Evolutionary conservation across 2,113 vertebrate species (phyloP).

Genomic region (Amphiprion ocellaris): DNA sequence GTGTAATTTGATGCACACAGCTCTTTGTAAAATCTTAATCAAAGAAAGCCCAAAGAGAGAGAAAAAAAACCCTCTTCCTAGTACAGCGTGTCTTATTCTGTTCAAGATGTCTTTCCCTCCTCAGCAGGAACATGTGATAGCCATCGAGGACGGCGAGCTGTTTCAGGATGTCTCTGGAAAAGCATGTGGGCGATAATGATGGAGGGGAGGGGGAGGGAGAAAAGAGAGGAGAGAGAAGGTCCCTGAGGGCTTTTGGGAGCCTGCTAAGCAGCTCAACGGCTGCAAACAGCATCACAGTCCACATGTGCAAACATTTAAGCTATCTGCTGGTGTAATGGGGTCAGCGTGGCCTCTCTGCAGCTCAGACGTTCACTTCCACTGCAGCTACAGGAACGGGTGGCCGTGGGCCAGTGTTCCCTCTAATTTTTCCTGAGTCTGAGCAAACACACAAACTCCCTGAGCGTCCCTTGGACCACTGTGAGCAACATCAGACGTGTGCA

Average conservation of each 20-base stretch:
- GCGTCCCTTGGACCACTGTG: no score
- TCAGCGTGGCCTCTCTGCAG: slow-evolving; percentile 75
- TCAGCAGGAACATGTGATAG: slow-evolving; percentile 79
- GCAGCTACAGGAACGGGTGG: slow-evolving; percentile 58
- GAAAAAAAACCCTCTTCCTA: slow-evolving; percentile 5
- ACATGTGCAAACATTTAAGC: slow-evolving; percentile 86
- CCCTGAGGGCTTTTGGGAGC: slow-evolving; percentile 73
- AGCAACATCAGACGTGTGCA: no score
- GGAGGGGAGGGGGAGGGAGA: slow-evolving; percentile 43
- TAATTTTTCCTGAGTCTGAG: no score
- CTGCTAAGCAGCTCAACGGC: slow-evolving; percentile 76
- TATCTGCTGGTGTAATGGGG: slow-evolving; percentile 79
- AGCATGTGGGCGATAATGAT: slow-evolving; percentile 84
- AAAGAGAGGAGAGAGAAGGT: slow-evolving; percentile 66
- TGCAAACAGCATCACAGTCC: slow-evolving; percentile 79
- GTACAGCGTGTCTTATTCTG: slow-evolving; percentile 46
- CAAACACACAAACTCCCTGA: no score
- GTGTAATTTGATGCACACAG: background rate
- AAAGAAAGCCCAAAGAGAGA: slow-evolving; percentile 29
- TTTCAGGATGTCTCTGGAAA: slow-evolving; percentile 83
- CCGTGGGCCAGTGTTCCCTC: background rate
- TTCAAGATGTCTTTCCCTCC: slow-evolving; percentile 68
- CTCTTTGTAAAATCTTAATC: slow-evolving; percentile 2
- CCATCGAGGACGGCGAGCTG: slow-evolving; percentile 76
- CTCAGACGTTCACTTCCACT: slow-evolving; percentile 58